Evolutionary conservation across 2,888 invertebrate species (phyloP).

Genomic region (Cancer borealis): DNA sequence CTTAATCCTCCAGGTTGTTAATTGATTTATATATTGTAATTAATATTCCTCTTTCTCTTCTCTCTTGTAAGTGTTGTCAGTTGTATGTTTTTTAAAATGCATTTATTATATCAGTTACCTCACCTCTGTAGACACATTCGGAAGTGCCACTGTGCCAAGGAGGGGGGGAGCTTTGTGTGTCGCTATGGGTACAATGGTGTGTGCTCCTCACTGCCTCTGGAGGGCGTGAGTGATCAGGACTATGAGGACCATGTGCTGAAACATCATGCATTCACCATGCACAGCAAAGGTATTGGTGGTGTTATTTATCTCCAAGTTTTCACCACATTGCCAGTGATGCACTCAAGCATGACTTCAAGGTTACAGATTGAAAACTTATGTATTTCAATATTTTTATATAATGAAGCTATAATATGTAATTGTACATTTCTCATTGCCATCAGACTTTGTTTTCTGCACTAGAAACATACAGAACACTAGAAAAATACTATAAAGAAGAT

Average conservation of each 20-base stretch:
- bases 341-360: not conserved
- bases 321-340: not conserved
- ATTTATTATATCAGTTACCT: not conserved
- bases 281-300: constrained; percentile 44
- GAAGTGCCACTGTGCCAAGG: constrained; percentile 89
- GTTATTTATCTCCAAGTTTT: not conserved
- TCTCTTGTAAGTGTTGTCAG: not conserved
- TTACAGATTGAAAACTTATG: not conserved
- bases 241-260: constrained; percentile 92
- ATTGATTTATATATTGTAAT: no score
- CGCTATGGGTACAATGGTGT: constrained; percentile 93
- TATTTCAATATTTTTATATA: not conserved
- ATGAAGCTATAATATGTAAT: not conserved
- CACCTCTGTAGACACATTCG: constrained; percentile 86
- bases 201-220: constrained; percentile 91
- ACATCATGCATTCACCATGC: constrained; percentile 80
- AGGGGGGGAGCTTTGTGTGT: constrained; percentile 92
- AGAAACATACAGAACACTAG: not conserved
- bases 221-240: constrained; percentile 92
- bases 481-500: not conserved
- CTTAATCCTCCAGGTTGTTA: no score
- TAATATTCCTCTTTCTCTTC: not conserved
- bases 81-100: not conserved
- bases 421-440: not conserved
- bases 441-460: not conserved